Conservation (phyloP, 2,888 invertebrate genomes). For the Drosophila emarginata region DNA sequence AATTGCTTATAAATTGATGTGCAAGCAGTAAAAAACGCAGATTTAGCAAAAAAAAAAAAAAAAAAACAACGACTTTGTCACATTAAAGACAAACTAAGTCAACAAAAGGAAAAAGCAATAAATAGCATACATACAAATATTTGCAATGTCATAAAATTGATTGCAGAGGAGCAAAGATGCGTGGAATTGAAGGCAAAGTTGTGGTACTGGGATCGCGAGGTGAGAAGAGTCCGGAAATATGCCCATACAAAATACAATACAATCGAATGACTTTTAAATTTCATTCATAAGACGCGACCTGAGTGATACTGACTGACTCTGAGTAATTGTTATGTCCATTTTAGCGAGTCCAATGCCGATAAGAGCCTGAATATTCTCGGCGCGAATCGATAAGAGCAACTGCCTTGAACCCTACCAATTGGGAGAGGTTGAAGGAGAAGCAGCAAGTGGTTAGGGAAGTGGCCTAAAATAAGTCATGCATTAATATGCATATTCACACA, state of each 20-base stretch:
- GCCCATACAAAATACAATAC: conserved; percentile 19
- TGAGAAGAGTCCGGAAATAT: conserved; percentile 81
- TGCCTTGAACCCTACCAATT: conserved; percentile 39
- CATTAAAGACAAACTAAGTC: background rate
- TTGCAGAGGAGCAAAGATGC: conserved; percentile 84
- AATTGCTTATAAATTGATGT: background rate
- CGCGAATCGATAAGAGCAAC: conserved; percentile 52
- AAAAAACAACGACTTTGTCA: conserved; percentile 22
- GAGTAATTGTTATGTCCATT: conserved; percentile 22
- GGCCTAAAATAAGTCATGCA: background rate
- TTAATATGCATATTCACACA: background rate
- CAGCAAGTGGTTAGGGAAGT: background rate
- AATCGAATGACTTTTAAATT: conserved; percentile 42
- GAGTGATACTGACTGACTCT: conserved; percentile 6
- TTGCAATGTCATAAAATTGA: conserved; percentile 48
- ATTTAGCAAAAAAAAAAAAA: background rate
- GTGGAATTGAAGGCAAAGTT: conserved; percentile 91
- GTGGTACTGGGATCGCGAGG: conserved; percentile 92
- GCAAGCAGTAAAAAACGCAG: background rate
- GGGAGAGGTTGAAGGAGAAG: background rate
- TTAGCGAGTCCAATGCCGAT: conserved; percentile 18
- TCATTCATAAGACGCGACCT: conserved; percentile 34
- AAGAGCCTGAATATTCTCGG: conserved; percentile 12
- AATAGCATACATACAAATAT: conserved; percentile 10
- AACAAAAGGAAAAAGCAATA: conserved; percentile 16